Conservation (phyloP, 2,797 vertebrate species). For the Ctenosaura bakeri region DNA sequence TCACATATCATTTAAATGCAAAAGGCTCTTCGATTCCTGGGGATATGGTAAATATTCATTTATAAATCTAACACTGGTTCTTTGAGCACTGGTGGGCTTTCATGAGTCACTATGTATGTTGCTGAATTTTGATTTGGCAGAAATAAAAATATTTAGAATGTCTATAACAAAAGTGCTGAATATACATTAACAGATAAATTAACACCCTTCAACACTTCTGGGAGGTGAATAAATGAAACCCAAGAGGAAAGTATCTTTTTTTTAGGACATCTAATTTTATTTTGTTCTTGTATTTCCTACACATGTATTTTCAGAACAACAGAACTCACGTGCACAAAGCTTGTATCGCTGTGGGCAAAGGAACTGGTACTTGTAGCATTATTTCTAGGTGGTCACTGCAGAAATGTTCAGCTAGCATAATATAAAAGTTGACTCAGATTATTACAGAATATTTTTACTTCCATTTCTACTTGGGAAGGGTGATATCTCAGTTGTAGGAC, state of each 20-base stretch:
- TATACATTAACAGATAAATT: slow-evolving; percentile 20
- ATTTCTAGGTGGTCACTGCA: not conserved
- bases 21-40: not conserved
- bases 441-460: not conserved
- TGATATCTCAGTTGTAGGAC: not conserved
- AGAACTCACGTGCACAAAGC: not conserved
- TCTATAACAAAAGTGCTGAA: slow-evolving; percentile 16
- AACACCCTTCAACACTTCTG: not conserved
- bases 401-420: not conserved
- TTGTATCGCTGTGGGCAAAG: not conserved
- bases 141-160: slow-evolving; percentile 11
- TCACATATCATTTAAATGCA: not conserved
- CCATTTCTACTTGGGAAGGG: not conserved
- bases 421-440: not conserved
- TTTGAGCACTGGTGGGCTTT: not conserved
- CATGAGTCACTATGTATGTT: not conserved
- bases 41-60: slow-evolving; percentile 11
- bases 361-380: not conserved
- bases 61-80: not conserved
- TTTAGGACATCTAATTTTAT: not conserved
- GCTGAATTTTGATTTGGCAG: slow-evolving; percentile 20
- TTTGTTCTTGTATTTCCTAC: slow-evolving; percentile 11
- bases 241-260: not conserved
- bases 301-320: not conserved
- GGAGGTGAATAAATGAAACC: slow-evolving; percentile 23